Evolutionary conservation across 1,140 invertebrate species (phyloP).

Genomic region (Scaptomyza graminum): DNA sequence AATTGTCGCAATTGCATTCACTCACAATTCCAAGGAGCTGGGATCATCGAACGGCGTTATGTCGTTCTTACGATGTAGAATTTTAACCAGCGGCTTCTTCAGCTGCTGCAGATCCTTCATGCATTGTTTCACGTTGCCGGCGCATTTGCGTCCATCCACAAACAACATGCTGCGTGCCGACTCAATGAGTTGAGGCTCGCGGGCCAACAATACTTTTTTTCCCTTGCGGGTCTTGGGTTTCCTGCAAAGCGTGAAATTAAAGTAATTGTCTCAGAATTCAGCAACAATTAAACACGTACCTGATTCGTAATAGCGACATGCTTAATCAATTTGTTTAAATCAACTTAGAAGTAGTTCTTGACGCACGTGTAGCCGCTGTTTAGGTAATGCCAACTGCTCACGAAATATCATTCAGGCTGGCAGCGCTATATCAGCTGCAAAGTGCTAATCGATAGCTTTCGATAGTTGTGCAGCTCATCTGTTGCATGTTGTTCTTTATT

Average conservation of each 20-base stretch:
- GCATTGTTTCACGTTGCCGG: constrained; percentile 88
- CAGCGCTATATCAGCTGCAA: constrained; percentile 16
- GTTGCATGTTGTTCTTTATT: constrained; percentile 22
- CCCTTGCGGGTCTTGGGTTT: constrained; percentile 95
- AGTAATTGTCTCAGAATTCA: background rate
- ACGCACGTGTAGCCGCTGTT: constrained; percentile 62
- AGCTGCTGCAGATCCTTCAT: constrained; percentile 95
- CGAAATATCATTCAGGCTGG: background rate
- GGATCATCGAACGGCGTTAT: constrained; percentile 94
- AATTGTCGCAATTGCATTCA: background rate
- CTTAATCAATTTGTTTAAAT: constrained; percentile 30
- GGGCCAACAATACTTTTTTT: constrained; percentile 91
- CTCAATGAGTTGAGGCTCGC: constrained; percentile 95
- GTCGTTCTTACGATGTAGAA: constrained; percentile 92
- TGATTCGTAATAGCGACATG: constrained; percentile 78
- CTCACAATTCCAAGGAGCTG: constrained; percentile 90
- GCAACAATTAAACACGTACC: constrained; percentile 40
- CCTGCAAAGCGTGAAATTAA: constrained; percentile 35
- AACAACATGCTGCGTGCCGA: constrained; percentile 93
- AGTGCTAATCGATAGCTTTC: constrained; percentile 2
- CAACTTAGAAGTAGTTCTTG: constrained; percentile 9
- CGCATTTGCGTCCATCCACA: constrained; percentile 93
- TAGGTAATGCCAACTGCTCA: constrained; percentile 31
- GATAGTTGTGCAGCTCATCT: constrained; percentile 27
- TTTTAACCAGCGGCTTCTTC: constrained; percentile 93